Evolutionary conservation across 2,888 invertebrate genomes (phyloP).

Genomic region (Panopea generosa): DNA sequence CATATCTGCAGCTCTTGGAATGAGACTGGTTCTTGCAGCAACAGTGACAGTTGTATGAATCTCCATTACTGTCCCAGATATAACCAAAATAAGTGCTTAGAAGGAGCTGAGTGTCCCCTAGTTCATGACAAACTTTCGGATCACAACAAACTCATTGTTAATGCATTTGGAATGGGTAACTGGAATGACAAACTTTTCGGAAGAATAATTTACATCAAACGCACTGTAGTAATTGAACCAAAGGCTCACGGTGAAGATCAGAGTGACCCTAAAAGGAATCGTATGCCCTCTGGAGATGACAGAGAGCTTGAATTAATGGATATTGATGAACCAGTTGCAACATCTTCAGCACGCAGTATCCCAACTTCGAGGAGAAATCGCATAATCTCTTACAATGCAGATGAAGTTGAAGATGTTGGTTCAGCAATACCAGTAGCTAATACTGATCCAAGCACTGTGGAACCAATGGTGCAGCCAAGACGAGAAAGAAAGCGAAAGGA

Average conservation of each 20-base stretch:
- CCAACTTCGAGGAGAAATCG: background rate
- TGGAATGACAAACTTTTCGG: constrained; percentile 12
- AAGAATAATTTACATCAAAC: constrained; percentile 12
- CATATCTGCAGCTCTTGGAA: constrained; percentile 47
- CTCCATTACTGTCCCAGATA: constrained; percentile 63
- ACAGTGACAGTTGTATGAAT: constrained; percentile 30
- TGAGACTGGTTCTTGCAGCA: constrained; percentile 30
- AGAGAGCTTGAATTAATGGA: no score
- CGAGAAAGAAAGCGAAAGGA: no score
- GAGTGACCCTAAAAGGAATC: no score
- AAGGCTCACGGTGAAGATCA: no score
- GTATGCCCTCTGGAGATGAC: no score
- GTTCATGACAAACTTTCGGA: constrained; percentile 32
- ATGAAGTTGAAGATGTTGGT: no score
- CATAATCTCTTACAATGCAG: background rate
- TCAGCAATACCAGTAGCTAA: no score
- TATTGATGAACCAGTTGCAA: no score
- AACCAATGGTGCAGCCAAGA: no score
- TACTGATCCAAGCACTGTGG: no score
- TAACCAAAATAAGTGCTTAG: constrained; percentile 49
- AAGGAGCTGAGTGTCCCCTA: constrained; percentile 33
- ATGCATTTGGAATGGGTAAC: constrained; percentile 34
- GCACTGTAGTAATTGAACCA: background rate
- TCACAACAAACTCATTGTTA: constrained; percentile 48
- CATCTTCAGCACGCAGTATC: no score